These are phyloP conservation scores for Drosophila kurseongensis DNA, from an alignment of 1,140 invertebrate genomes.

Conservation along the genomic window DNA sequence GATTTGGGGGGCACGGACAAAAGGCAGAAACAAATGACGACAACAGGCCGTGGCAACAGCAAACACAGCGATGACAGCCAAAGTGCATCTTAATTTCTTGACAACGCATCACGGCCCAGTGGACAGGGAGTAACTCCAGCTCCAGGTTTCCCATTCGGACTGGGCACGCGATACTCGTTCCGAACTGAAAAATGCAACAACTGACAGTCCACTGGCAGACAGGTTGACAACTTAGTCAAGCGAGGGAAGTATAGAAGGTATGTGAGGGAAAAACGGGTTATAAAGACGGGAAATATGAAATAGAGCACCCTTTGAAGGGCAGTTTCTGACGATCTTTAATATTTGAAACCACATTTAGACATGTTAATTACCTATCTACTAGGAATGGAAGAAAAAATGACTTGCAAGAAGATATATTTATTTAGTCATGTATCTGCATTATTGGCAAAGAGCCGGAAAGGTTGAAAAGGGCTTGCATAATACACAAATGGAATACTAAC, in stretches of 20 bases:
- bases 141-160: slow-evolving; percentile 7
- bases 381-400: neutral
- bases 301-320: neutral
- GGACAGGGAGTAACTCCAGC: slow-evolving; percentile 38
- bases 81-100: slow-evolving; percentile 75
- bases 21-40: slow-evolving; percentile 50
- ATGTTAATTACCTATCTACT: neutral
- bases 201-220: slow-evolving; percentile 54
- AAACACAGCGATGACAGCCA: slow-evolving; percentile 73
- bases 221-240: slow-evolving; percentile 76
- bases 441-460: too few species aligned
- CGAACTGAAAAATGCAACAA: slow-evolving; percentile 59
- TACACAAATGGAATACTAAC: too few species aligned
- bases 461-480: too few species aligned
- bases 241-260: slow-evolving; percentile 19
- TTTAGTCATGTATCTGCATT: too few species aligned
- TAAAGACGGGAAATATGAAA: neutral
- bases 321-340: too few species aligned
- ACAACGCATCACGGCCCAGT: slow-evolving; percentile 62
- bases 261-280: neutral
- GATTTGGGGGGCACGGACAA: slow-evolving; percentile 3
- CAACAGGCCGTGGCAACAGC: slow-evolving; percentile 43
- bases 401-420: too few species aligned
- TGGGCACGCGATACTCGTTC: slow-evolving; percentile 70
- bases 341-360: neutral